Base-by-base conservation (phyloP, 1,140 invertebrate genomes). In the Stegodyphus mimosarum region DNA sequence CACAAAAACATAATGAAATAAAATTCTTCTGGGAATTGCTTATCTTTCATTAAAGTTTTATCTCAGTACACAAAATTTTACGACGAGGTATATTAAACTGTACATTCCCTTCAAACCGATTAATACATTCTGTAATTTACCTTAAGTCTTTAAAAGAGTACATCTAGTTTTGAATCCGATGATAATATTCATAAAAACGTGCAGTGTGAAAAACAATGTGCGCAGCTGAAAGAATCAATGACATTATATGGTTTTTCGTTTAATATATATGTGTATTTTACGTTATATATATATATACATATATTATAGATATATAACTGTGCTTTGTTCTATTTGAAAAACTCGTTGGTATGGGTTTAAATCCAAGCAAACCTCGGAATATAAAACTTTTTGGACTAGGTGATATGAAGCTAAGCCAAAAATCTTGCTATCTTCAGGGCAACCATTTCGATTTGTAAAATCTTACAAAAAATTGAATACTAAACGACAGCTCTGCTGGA, bases 401-500 rank as follows among this genome's bases (percentile, higher is more conserved):
- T 33, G 33, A 33, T 33, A 33, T 33, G 33, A 33, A 33, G 33
- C 33, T 33, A 33, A 33, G 33, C 33, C 33, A 33, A 33, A 33
- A 33, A 33, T 33, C 55, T 60, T 60, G 55, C 55, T 60, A 77
- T 66, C 49, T 66, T 66, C 51, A 77, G 33, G 33, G 50, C 50
- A 50, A 66, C 66, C 9, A 67, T 67, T 77, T 77, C 49, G 50
- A 77, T 77, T 77, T 64, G 48, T 77, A 77, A 77, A 77, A 77
- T 51, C 7, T 15, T 52, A 17, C 63, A 67, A 66, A 77, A 51
- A 60, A 60, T 15, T 60, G 33, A 60, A 60, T 15, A 60, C 55
- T 60, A 11, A 60, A 60, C 5, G 50, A 74, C 72, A 60, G 52
- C 50, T 15, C 66, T 60, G 55, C 55, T 60, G 15, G 9, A 60